Evolutionary conservation across 2,797 vertebrate genomes (phyloP).

Genomic region (Calcarius lapponicus): DNA sequence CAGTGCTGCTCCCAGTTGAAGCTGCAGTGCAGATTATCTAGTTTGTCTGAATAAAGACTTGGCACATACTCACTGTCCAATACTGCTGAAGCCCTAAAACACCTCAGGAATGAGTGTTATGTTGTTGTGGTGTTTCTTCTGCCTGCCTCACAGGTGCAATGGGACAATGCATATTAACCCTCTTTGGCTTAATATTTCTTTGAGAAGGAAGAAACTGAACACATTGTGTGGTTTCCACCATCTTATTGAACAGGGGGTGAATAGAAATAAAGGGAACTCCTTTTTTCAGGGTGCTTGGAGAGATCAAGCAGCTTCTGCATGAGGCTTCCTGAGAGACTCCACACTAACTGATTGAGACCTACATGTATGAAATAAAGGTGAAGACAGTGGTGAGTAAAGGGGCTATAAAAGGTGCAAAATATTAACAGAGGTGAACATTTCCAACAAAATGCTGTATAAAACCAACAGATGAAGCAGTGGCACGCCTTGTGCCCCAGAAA

Average conservation of each 20-base stretch:
- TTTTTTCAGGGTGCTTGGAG: not conserved
- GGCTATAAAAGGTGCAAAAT: not conserved
- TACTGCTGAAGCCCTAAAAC: not conserved
- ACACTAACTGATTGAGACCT: not conserved
- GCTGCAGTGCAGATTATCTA: not conserved
- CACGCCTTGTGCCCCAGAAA: not conserved
- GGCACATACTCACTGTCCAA: not conserved
- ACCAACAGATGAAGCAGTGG: not conserved
- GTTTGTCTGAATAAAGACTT: slow-evolving; percentile 3
- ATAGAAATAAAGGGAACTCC: not conserved
- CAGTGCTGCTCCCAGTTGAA: not conserved
- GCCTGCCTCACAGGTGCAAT: not conserved
- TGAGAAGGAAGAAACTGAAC: not conserved
- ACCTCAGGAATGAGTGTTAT: not conserved
- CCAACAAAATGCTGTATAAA: not conserved
- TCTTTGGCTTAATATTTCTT: not conserved
- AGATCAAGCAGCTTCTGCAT: not conserved
- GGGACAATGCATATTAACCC: not conserved
- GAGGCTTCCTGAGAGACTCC: not conserved
- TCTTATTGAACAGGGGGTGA: not conserved
- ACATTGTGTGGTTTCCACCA: not conserved
- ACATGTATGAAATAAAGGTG: not conserved
- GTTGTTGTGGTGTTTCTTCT: not conserved
- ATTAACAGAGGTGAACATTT: not conserved
- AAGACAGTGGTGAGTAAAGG: not conserved